Percentiles rank a stretch among this genome's conserved stretches.
Evolutionary conservation across 2,113 vertebrate genomes (phyloP).

Genomic region (Rhinopomastus cyanomelas): DNA sequence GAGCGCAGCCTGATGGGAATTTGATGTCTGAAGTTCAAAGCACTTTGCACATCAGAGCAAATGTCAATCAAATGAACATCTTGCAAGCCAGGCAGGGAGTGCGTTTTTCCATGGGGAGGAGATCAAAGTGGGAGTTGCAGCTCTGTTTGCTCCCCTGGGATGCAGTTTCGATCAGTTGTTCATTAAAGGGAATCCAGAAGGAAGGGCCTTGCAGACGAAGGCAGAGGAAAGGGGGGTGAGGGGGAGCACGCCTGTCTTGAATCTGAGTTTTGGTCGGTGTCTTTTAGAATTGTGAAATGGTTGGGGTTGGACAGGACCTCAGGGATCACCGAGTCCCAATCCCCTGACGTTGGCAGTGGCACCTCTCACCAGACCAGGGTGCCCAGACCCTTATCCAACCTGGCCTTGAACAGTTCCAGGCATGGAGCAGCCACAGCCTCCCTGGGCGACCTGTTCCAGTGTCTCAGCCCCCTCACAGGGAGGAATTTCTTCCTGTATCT

Average conservation of each 20-base stretch:
- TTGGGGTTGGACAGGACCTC: neutral
- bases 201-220: slow-evolving; percentile 21
- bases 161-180: slow-evolving; percentile 79
- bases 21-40: slow-evolving; percentile 93
- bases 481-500: neutral
- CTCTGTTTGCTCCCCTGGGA: slow-evolving; percentile 81
- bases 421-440: neutral
- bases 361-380: neutral
- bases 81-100: slow-evolving; percentile 77
- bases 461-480: neutral
- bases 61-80: slow-evolving; percentile 86
- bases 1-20: slow-evolving; percentile 90
- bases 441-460: neutral
- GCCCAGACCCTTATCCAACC: neutral
- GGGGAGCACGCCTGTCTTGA: neutral
- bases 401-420: neutral
- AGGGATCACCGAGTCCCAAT: neutral
- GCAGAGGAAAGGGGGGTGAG: neutral
- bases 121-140: slow-evolving; percentile 85
- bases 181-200: slow-evolving; percentile 81
- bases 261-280: slow-evolving; percentile 46
- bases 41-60: slow-evolving; percentile 87
- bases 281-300: neutral
- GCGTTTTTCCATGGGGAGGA: slow-evolving; percentile 76
- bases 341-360: neutral